A percentile compares a stretch with the other conserved stretches of the same genome.
These are phyloP conservation scores for Epirrhoe alternata DNA, from an alignment of 2,888 invertebrate genomes.

Conservation along the genomic window DNA sequence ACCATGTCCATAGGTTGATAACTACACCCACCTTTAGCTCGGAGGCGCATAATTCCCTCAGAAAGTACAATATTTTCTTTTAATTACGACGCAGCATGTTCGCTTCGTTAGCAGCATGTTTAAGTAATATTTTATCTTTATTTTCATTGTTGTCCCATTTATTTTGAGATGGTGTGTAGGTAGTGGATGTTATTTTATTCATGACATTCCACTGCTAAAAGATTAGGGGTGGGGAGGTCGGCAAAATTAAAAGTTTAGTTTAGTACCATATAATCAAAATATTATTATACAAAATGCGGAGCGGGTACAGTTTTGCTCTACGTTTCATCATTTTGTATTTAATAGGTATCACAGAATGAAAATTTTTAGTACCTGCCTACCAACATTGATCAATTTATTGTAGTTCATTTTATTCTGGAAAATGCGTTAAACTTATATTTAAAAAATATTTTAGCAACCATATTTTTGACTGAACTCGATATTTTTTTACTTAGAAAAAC, in stretches of 20 bases:
- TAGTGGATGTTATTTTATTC: neutral
- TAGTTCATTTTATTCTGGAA: neutral
- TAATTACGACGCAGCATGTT: conserved; percentile 27
- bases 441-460: too few species aligned
- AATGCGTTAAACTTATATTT: too few species aligned
- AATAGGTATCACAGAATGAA: too few species aligned
- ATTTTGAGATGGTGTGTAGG: conserved; percentile 23
- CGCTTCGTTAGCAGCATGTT: conserved; percentile 27
- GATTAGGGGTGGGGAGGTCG: neutral
- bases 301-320: neutral
- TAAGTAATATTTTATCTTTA: conserved; percentile 14
- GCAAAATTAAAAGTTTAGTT: neutral
- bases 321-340: neutral
- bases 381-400: neutral
- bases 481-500: too few species aligned
- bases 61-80: conserved; percentile 20
- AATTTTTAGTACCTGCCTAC: too few species aligned
- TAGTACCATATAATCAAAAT: neutral
- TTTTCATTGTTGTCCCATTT: conserved; percentile 16
- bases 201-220: neutral
- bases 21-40: conserved; percentile 2
- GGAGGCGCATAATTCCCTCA: conserved; percentile 3
- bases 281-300: neutral
- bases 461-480: too few species aligned
- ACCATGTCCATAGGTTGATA: neutral